Evolutionary conservation across 2,797 vertebrate genomes (phyloP).

Genomic region (Tachyglossus aculeatus): DNA sequence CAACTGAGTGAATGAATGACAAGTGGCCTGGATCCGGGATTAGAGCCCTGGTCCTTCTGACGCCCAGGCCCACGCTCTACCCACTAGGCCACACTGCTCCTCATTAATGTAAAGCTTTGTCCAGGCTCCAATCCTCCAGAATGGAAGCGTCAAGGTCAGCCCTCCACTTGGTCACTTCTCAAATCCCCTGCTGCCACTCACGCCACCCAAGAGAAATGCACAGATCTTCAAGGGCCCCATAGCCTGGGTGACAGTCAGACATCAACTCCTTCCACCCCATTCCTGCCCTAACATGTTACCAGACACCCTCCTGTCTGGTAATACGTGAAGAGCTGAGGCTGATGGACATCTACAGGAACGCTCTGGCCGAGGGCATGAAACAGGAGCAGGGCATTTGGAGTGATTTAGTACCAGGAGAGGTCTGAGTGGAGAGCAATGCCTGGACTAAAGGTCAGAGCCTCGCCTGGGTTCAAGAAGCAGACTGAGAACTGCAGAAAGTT

Average conservation of each 20-base stretch:
- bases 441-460: too few relatives aligned
- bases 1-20: too few relatives aligned
- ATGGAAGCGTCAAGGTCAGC: not conserved
- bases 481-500: too few relatives aligned
- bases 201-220: not conserved
- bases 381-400: conserved; percentile 39
- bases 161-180: not conserved
- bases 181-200: not conserved
- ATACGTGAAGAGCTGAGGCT: conserved; percentile 16
- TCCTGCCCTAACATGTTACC: not conserved
- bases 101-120: conserved; percentile 29
- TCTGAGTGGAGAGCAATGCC: not conserved
- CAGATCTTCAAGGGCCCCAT: not conserved
- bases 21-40: too few relatives aligned
- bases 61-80: too few relatives aligned
- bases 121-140: conserved; percentile 6
- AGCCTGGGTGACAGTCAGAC: not conserved
- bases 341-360: conserved; percentile 28
- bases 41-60: too few relatives aligned
- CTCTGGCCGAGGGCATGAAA: conserved; percentile 40
- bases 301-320: not conserved
- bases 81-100: too few relatives aligned
- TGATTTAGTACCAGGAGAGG: conserved; percentile 40
- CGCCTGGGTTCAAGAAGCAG: too few relatives aligned
- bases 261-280: not conserved